Percentiles rank a stretch among this genome's conserved stretches.
Evolutionary conservation across 1,140 invertebrate species (phyloP).

Genomic region (Mesaphorura yosii): DNA sequence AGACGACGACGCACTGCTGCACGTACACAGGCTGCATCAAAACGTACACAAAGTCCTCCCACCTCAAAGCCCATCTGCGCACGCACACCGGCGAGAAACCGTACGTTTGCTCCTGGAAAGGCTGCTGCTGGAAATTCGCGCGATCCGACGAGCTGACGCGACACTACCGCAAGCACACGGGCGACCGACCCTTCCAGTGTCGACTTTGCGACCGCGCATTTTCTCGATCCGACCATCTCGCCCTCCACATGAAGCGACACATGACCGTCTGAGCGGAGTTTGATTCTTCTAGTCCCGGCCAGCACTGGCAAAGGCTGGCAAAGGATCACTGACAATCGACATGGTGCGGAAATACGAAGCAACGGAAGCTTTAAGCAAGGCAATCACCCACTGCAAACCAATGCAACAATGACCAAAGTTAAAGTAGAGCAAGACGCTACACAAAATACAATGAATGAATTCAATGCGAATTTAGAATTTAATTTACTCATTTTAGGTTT

Average conservation of each 20-base stretch:
- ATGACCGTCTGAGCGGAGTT: no score
- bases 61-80: conserved; percentile 61
- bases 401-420: no score
- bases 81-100: conserved; percentile 46
- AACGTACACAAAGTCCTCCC: conserved; percentile 66
- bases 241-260: conserved; percentile 55
- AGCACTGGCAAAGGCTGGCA: no score
- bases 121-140: conserved; percentile 31
- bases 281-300: no score
- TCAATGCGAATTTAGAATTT: no score
- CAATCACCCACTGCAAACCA: no score
- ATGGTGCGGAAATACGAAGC: no score
- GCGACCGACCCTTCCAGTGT: conserved; percentile 30
- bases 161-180: conserved; percentile 32
- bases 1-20: conserved; percentile 49
- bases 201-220: conserved; percentile 41
- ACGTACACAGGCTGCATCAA: conserved; percentile 58
- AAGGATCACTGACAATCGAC: no score
- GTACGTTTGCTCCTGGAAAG: conserved; percentile 31
- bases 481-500: no score
- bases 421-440: no score
- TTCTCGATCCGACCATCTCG: conserved; percentile 51
- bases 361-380: no score
- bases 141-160: conserved; percentile 30
- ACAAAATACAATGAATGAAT: no score